Evolutionary conservation across 2,888 invertebrate species (phyloP), one percentile per base, ranked within the genome.

Genomic region (Galeruca laticollis): DNA sequence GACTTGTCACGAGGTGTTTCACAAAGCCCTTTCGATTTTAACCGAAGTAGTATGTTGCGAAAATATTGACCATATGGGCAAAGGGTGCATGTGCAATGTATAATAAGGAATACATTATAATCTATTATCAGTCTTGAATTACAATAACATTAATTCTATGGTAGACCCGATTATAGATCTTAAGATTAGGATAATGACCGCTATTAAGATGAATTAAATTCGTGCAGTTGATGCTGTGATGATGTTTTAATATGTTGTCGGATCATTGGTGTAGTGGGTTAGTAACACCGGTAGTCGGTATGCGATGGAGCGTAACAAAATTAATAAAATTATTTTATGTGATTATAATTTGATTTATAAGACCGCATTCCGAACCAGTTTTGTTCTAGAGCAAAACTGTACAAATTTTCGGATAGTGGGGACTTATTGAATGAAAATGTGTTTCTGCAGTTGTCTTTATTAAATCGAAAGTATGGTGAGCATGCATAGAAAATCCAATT

Each of bases 161-260:
- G 67, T 43, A 57, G 63, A 68, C 60, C 18, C 60, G 59, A 68
- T 65, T 63, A 75, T 74, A 76, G 76, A 77, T 77, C 73, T 65
- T 59, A 60, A 69, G 77, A 77, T 77, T 75, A 77, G 69, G 62
- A 79, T 81, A 82, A 81, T 81, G 78, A 77, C 78, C 74, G 79
- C 80, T 80, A 82, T 82, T 80, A 80, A 79, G 80, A 80, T 79
- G 77, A 79, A 81, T 81, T 81, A 81, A 80, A 76, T 77, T 74
- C 78, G 77, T 79, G 79, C 80, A n/a, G n/a, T n/a, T n/a, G n/a
- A n/a, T 79, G 78, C 77, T 75, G 74, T 77, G 76, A 79, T 80
- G 79, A 81, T 82, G 80, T 81, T 82, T 81, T 81, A 81, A 81
- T 82, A 80, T 79, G 51, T 57, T 13, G 61, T 9, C 21, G 18